Conservation (phyloP, 2,888 invertebrate genomes). For the Spicauda simplicius region DNA sequence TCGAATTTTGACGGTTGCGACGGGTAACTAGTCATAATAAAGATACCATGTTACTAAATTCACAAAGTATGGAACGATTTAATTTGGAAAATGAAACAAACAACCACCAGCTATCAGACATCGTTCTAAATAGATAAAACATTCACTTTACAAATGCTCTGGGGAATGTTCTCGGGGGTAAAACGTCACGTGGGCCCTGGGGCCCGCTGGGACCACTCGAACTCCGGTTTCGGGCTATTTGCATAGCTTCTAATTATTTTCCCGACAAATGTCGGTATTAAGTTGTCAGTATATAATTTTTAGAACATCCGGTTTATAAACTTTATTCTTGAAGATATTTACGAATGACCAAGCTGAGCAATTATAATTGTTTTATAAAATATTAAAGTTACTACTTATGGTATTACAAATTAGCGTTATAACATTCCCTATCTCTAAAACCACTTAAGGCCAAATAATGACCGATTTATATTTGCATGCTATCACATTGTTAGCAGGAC, state of each 20-base stretch:
- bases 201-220: slow-evolving; percentile 76
- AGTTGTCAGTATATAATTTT: background rate
- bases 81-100: background rate
- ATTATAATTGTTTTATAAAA: too few relatives aligned
- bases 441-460: too few relatives aligned
- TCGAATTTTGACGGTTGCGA: too few relatives aligned
- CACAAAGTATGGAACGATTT: background rate
- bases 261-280: slow-evolving; percentile 48
- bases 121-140: slow-evolving; percentile 63
- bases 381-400: too few relatives aligned
- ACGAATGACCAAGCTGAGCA: too few relatives aligned
- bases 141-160: slow-evolving; percentile 58
- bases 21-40: too few relatives aligned
- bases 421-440: too few relatives aligned
- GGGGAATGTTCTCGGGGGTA: slow-evolving; percentile 52
- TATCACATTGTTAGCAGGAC: too few relatives aligned
- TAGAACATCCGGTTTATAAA: background rate
- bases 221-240: slow-evolving; percentile 52
- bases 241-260: slow-evolving; percentile 62
- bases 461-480: too few relatives aligned
- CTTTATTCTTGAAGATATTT: too few relatives aligned
- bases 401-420: too few relatives aligned
- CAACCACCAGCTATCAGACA: background rate
- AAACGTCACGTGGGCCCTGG: slow-evolving; percentile 59
- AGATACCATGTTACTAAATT: background rate